Percentiles rank a stretch among this genome's conserved stretches.
Conservation (phyloP, 2,797 vertebrate species). For the Orientallactaga sibirica region DNA sequence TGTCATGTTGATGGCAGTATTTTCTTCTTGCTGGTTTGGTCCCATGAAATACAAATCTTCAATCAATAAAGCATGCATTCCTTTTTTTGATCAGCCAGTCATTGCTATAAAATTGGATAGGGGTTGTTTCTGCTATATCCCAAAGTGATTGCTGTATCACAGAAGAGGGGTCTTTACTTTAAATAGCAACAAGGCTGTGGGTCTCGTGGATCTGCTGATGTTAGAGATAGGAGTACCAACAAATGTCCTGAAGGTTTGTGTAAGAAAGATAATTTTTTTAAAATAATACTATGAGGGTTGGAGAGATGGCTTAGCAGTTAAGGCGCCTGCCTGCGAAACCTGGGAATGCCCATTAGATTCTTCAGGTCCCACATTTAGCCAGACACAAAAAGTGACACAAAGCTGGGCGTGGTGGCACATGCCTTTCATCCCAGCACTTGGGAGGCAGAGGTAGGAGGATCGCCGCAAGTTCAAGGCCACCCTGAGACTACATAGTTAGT, state of each 20-base stretch:
- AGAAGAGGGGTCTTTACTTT: neutral
- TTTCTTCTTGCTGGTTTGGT: conserved; percentile 1
- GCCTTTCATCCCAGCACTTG: no score
- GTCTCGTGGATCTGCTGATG: neutral
- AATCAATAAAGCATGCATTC: conserved; percentile 27
- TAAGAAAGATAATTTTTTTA: conserved; percentile 5
- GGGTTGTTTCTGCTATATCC: neutral
- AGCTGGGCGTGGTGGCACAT: no score
- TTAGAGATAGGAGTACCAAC: conserved; percentile 1
- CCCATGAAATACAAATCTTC: conserved; percentile 30
- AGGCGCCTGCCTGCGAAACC: no score
- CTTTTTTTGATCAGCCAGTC: conserved; percentile 30
- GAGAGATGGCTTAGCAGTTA: no score
- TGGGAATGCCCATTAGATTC: no score
- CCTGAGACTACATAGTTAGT: no score
- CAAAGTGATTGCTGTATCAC: neutral
- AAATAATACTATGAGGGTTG: neutral
- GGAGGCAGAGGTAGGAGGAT: no score
- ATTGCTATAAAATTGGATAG: neutral
- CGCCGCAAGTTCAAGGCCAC: no score
- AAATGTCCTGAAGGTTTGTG: neutral
- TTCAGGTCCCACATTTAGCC: no score
- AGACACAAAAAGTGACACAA: no score
- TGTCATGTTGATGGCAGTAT: neutral
- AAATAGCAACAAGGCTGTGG: neutral